Conservation (phyloP, 2,888 invertebrate genomes). For the Nomada fucata region DNA sequence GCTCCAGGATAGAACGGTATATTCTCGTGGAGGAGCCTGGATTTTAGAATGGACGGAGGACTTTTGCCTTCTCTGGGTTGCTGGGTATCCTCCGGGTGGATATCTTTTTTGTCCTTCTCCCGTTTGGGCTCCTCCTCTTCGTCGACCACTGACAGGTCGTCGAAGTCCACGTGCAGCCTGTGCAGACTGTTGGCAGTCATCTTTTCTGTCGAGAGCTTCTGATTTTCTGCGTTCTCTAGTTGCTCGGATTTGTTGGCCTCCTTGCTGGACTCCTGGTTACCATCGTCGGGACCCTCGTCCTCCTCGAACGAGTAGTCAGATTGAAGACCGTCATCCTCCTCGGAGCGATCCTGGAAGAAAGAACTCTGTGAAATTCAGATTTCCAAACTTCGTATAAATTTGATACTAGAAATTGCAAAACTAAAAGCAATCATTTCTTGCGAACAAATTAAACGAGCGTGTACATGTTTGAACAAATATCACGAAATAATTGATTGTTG, state of each 20-base stretch:
- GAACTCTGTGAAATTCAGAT: background rate
- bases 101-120: slow-evolving; percentile 71
- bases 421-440: too few relatives aligned
- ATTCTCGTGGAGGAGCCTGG: slow-evolving; percentile 68
- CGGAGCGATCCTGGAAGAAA: slow-evolving; percentile 75
- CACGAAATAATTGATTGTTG: too few relatives aligned
- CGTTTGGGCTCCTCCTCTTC: slow-evolving; percentile 86
- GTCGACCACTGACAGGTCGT: slow-evolving; percentile 91
- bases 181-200: slow-evolving; percentile 72
- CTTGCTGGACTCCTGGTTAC: slow-evolving; percentile 80
- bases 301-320: slow-evolving; percentile 75
- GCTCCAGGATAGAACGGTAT: slow-evolving; percentile 67
- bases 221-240: slow-evolving; percentile 82
- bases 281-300: slow-evolving; percentile 75
- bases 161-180: slow-evolving; percentile 85
- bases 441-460: too few relatives aligned
- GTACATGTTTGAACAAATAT: too few relatives aligned
- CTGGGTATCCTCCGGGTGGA: slow-evolving; percentile 28
- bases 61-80: slow-evolving; percentile 46
- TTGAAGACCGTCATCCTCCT: slow-evolving; percentile 71
- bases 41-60: slow-evolving; percentile 46
- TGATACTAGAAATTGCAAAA: too few relatives aligned
- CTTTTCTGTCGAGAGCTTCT: slow-evolving; percentile 85
- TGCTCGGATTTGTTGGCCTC: slow-evolving; percentile 74
- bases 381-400: background rate